phyloP scores from a whole-genome alignment of 1,140 invertebrate genomes.

The Bombyx mandarina region DNA sequence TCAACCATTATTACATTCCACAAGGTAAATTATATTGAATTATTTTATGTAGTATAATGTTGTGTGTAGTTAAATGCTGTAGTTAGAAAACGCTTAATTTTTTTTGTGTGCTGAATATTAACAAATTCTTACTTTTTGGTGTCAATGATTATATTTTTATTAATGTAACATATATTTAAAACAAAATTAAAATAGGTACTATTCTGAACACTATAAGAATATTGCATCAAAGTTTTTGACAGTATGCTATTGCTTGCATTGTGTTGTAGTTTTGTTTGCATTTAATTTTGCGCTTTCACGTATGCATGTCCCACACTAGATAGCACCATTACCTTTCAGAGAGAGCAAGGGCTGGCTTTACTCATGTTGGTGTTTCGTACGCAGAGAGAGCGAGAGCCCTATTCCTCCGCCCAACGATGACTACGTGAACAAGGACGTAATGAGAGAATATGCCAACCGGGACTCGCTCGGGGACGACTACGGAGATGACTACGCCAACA shows the following conservation, averaged over 20 bases:
- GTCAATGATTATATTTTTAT: too few relatives aligned
- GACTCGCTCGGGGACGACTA: constrained; percentile 64
- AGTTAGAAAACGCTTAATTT: too few relatives aligned
- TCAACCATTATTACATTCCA: constrained; percentile 45
- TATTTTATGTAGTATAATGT: too few relatives aligned
- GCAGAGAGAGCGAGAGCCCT: constrained; percentile 67
- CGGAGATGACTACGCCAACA: constrained; percentile 66
- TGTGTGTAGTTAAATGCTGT: too few relatives aligned
- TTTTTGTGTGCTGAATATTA: too few relatives aligned
- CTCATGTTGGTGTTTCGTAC: constrained; percentile 64
- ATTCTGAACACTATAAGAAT: too few relatives aligned
- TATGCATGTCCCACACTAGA: constrained; percentile 42
- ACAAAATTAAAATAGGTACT: too few relatives aligned
- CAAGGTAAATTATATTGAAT: constrained; percentile 26
- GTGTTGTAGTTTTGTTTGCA: too few relatives aligned
- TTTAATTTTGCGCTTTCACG: constrained; percentile 12
- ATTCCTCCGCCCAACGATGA: constrained; percentile 56
- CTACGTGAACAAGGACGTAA: constrained; percentile 61
- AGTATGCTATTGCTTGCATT: too few relatives aligned
- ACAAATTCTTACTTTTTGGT: too few relatives aligned
- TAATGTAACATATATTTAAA: too few relatives aligned
- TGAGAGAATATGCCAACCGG: constrained; percentile 64
- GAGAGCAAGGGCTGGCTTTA: constrained; percentile 50
- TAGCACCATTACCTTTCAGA: constrained; percentile 50
- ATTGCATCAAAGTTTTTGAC: too few relatives aligned